Percentiles rank a stretch among this genome's conserved stretches.
These are phyloP conservation scores for Brienomyrus longianalis DNA, from an alignment of 2,113 vertebrate species.

Conservation along the genomic window DNA sequence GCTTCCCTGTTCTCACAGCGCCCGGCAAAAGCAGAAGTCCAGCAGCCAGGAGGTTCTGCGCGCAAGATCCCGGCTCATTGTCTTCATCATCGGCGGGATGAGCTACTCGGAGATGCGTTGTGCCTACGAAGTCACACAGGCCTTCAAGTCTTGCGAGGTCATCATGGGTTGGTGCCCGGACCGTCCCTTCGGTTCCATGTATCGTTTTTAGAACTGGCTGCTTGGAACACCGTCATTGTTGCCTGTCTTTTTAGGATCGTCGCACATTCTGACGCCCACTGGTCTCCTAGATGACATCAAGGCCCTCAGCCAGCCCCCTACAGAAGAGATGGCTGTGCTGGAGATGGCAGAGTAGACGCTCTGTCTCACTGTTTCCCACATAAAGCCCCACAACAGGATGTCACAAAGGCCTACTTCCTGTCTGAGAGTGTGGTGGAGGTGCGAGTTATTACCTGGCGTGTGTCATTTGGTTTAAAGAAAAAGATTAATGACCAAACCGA, in stretches of 20 bases:
- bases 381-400: neutral
- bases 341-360: slow-evolving; percentile 30
- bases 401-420: neutral
- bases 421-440: neutral
- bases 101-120: slow-evolving; percentile 84
- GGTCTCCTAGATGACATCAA: slow-evolving; percentile 84
- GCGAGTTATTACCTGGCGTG: neutral
- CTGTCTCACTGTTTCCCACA: neutral
- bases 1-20: slow-evolving; percentile 43
- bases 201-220: neutral
- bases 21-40: slow-evolving; percentile 57
- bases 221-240: neutral
- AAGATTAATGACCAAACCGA: neutral
- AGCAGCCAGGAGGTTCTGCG: slow-evolving; percentile 69
- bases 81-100: slow-evolving; percentile 66
- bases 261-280: slow-evolving; percentile 83
- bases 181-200: neutral
- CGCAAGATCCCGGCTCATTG: slow-evolving; percentile 73
- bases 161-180: slow-evolving; percentile 73
- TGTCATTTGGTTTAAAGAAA: neutral
- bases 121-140: slow-evolving; percentile 84
- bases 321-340: slow-evolving; percentile 67
- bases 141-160: slow-evolving; percentile 81
- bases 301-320: slow-evolving; percentile 72
- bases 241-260: slow-evolving; percentile 69